A percentile compares a stretch with the other conserved stretches of the same genome.
phyloP scores from a whole-genome alignment of 2,113 vertebrate genomes.

The Cervus canadensis region DNA sequence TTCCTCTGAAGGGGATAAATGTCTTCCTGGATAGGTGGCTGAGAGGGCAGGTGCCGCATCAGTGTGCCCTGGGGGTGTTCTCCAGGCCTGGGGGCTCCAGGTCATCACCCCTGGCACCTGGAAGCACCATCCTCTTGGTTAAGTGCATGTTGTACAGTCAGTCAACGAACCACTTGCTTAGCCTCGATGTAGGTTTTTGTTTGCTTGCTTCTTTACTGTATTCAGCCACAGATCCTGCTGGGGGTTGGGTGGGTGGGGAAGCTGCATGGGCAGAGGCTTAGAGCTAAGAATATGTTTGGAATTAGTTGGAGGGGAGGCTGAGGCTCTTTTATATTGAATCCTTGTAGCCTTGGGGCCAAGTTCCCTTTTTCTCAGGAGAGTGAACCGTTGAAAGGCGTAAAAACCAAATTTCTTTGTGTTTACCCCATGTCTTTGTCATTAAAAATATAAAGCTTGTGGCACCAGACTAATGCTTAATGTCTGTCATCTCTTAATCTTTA shows the following conservation, averaged over 20 bases:
- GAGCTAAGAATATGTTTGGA: background rate
- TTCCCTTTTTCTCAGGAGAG: background rate
- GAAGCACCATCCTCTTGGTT: background rate
- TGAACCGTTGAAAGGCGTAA: background rate
- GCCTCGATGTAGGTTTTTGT: background rate
- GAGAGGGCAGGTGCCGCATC: background rate
- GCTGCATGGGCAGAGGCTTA: background rate
- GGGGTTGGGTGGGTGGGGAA: background rate
- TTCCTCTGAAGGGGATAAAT: background rate
- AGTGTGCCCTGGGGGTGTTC: background rate
- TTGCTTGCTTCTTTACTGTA: background rate
- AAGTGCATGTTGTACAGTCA: background rate
- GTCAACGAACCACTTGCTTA: background rate
- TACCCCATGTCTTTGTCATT: background rate
- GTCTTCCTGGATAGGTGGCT: background rate
- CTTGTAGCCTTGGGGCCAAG: background rate
- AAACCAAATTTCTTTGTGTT: background rate
- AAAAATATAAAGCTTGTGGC: background rate
- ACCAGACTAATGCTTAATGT: background rate
- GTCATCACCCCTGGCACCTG: background rate
- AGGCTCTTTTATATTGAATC: background rate
- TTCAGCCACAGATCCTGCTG: background rate
- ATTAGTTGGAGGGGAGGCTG: background rate
- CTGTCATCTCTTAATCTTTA: background rate
- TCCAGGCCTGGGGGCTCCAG: background rate